phyloP scores from a whole-genome alignment of 1,140 invertebrate genomes.

The Aleiodes sp. region DNA sequence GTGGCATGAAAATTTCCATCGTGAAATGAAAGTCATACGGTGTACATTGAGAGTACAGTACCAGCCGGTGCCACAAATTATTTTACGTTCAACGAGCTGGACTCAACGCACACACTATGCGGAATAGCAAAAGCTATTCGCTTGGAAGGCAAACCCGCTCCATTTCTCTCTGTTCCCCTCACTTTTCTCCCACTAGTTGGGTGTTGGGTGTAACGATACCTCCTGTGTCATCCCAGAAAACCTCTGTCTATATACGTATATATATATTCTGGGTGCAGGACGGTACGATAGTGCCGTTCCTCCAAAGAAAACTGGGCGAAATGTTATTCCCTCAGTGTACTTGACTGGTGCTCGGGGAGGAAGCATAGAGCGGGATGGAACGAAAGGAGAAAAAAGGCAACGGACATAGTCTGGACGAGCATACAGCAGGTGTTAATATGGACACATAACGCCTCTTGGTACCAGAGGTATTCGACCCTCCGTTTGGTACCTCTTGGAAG shows the following conservation, averaged over 20 bases:
- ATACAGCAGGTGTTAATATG: slow-evolving; percentile 50
- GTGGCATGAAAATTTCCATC: not conserved
- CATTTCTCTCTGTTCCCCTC: not conserved
- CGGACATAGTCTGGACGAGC: not conserved
- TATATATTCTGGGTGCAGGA: not conserved
- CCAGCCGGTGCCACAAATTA: slow-evolving; percentile 8
- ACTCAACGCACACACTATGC: not conserved
- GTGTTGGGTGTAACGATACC: slow-evolving; percentile 22
- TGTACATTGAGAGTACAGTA: not conserved
- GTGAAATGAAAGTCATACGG: not conserved
- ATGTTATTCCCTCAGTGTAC: not conserved
- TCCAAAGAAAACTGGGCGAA: slow-evolving; percentile 3
- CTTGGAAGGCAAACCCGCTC: not conserved
- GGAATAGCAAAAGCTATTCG: not conserved
- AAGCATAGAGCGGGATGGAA: slow-evolving; percentile 2
- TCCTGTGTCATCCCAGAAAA: slow-evolving; percentile 7
- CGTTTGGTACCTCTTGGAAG: slow-evolving; percentile 33
- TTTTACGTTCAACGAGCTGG: slow-evolving; percentile 11
- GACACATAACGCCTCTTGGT: slow-evolving; percentile 43
- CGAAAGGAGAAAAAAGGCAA: not conserved
- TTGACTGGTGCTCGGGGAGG: not conserved
- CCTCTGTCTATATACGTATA: not conserved
- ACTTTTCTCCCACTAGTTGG: not conserved
- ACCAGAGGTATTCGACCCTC: slow-evolving; percentile 19
- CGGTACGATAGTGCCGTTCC: not conserved